Conservation (phyloP, 2,113 vertebrate species). For the Centropus bengalensis region DNA sequence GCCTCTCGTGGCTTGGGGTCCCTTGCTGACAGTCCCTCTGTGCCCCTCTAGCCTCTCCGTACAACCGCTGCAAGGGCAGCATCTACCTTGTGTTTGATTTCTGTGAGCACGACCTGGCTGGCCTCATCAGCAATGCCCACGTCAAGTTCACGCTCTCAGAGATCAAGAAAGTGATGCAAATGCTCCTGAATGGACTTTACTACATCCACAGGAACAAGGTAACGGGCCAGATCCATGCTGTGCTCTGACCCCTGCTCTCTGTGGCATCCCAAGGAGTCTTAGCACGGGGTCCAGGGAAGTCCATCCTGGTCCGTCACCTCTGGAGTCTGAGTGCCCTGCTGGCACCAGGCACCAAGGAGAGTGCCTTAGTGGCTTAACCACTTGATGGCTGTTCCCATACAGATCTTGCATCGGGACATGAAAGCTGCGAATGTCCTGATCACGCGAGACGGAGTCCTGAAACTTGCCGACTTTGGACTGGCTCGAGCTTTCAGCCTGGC, state of each 20-base stretch:
- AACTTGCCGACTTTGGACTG: slow-evolving; percentile 95
- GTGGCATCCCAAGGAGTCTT: background rate
- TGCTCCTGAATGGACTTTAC: slow-evolving; percentile 96
- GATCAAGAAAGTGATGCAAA: slow-evolving; percentile 99
- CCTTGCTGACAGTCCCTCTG: background rate
- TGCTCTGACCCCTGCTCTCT: background rate
- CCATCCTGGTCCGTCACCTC: background rate
- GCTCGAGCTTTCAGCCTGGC: slow-evolving; percentile 97
- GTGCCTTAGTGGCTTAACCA: background rate
- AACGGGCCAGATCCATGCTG: background rate
- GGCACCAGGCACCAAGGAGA: background rate
- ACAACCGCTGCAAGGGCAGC: slow-evolving; percentile 97
- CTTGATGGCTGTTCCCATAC: background rate
- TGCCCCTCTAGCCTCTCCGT: slow-evolving; percentile 86
- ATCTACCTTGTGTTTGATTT: slow-evolving; percentile 99
- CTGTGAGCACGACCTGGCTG: slow-evolving; percentile 97
- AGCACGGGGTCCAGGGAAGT: background rate
- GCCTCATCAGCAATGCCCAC: slow-evolving; percentile 92
- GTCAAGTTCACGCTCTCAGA: slow-evolving; percentile 97
- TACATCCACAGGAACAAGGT: slow-evolving; percentile 99
- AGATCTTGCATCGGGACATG: slow-evolving; percentile 99
- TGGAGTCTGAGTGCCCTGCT: background rate
- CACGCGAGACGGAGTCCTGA: slow-evolving; percentile 93
- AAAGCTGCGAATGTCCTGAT: slow-evolving; percentile 97
- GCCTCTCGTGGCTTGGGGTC: background rate